Base-by-base conservation (phyloP, 2,797 vertebrate genomes). In the Argya squamiceps region DNA sequence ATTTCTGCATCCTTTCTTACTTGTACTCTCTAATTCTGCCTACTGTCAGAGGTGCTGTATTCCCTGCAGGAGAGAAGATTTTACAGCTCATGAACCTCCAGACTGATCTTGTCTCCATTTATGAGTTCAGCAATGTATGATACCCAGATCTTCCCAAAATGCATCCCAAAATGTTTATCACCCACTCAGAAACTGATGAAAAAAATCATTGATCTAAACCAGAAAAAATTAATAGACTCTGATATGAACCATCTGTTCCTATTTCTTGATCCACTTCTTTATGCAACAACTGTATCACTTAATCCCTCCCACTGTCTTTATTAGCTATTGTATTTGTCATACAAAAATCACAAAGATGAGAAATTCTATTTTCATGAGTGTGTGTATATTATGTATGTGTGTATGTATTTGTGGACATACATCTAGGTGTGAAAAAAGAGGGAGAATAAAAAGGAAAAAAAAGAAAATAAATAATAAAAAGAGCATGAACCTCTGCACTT, bases 231-330 rank as follows among this genome's bases (percentile, higher is more conserved):
- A 79, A 74, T 32, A 81, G 39, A 79, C 29, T 75, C 27, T 24
- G 52, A 77, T 77, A 73, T 12, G 41, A 95, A 64, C 70, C 44
- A 92, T 79, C 55, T 84, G 37, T 39, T 92, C 55, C 47, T 81
- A 39, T 50, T 68, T 68, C 71, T 63, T 90, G 65, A 89, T 73
- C 49, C 15, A 20, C 55, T 82, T 79, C 46, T 88, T 84, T 43
- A 85, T n/a, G 43, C 52, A 95, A 80, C 20, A 19, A 55, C 55
- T 67, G 55, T 50, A 89, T 30, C 53, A 55, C 32, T 81, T 84
- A 80, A 89, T 56, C 63, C 64, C 56, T 91, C 67, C 47, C 44
- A 39, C 56, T 44, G 43, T 26, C 53, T 75, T 70, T 73, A 90
- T 68, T 41, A 88, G 39, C 22, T 87, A 26, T 56, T 46, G 22